These are phyloP conservation scores for Diadophis punctatus DNA, from an alignment of 2,113 vertebrate genomes.

Conservation along the genomic window DNA sequence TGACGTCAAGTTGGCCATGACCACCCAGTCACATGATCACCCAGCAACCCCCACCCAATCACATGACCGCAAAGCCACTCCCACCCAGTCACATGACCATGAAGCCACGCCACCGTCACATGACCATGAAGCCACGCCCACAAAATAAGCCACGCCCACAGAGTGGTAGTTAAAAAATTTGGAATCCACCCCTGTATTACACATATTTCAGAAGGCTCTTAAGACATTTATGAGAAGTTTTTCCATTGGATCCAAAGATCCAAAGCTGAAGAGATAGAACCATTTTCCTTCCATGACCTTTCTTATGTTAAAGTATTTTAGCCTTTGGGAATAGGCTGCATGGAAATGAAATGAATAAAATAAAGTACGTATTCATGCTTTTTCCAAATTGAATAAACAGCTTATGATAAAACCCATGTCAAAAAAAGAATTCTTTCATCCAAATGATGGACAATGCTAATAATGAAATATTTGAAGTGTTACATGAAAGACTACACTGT, in stretches of 20 bases:
- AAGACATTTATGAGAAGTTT: neutral
- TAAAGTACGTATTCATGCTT: neutral
- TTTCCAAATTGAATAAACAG: neutral
- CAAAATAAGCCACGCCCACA: too few species aligned
- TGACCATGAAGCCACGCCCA: too few species aligned
- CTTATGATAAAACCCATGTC: neutral
- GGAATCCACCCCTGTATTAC: too few species aligned
- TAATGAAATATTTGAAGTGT: neutral
- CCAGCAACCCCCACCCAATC: too few species aligned
- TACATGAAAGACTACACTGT: neutral
- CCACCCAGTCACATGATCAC: too few species aligned
- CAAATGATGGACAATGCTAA: neutral
- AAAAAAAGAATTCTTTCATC: neutral
- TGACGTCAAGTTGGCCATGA: too few species aligned
- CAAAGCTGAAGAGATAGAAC: neutral
- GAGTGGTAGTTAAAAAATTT: too few species aligned
- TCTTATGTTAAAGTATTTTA: neutral
- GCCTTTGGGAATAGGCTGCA: neutral
- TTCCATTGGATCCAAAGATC: neutral
- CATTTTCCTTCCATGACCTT: neutral
- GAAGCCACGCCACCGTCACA: too few species aligned
- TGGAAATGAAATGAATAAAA: neutral
- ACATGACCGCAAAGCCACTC: too few species aligned
- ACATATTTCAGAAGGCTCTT: neutral
- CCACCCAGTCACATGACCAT: too few species aligned